Percentiles rank a stretch among this genome's conserved stretches.
phyloP scores from a whole-genome alignment of 2,797 vertebrate genomes.

The Dendrocincla fuliginosa region DNA sequence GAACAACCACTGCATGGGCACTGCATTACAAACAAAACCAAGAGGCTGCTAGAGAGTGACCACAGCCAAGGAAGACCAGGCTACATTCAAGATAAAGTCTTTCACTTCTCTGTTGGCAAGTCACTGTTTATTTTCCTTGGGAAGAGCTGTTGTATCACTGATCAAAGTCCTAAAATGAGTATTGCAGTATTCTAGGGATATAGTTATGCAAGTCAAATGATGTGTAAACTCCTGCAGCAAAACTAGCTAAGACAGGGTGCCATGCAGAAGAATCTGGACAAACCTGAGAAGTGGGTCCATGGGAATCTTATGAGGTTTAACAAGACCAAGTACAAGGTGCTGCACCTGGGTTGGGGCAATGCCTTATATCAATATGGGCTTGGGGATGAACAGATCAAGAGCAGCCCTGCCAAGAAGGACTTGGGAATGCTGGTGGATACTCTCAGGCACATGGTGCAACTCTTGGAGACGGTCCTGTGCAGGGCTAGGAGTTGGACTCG shows the following conservation, averaged over 20 bases:
- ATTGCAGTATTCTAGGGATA: background rate
- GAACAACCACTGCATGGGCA: accelerated
- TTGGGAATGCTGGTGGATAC: background rate
- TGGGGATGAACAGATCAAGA: background rate
- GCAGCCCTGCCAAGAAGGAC: background rate
- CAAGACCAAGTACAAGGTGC: background rate
- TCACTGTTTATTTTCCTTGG: background rate
- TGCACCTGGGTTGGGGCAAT: accelerated
- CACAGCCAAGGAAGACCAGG: accelerated
- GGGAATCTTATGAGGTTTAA: background rate
- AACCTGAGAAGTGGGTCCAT: accelerated
- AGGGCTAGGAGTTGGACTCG: background rate
- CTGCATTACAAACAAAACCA: background rate
- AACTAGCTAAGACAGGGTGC: background rate
- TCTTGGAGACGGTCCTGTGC: background rate
- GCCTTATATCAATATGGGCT: too few relatives aligned
- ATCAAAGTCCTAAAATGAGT: background rate
- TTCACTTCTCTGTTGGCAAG: background rate
- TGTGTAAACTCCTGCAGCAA: background rate
- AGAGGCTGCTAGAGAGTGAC: background rate
- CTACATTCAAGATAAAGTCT: background rate
- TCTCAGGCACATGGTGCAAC: background rate
- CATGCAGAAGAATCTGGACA: background rate
- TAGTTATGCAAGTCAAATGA: background rate
- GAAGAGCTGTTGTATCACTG: background rate